Percentiles rank a stretch among this genome's conserved stretches.
These are phyloP conservation scores for Donacobius atricapilla DNA, from an alignment of 2,113 vertebrate genomes.

Conservation along the genomic window DNA sequence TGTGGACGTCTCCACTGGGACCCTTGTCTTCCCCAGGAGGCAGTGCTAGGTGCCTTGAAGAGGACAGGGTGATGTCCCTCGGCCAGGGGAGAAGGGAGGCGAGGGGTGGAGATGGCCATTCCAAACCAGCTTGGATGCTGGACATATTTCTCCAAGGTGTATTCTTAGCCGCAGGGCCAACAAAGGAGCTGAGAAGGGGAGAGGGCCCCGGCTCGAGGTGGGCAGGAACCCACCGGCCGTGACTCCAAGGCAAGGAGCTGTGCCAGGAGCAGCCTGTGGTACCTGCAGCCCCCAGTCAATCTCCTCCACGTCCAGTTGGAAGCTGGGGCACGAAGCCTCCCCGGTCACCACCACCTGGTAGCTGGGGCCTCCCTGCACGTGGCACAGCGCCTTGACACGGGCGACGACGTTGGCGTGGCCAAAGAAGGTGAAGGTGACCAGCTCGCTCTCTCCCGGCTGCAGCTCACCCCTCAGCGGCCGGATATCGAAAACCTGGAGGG, in stretches of 20 bases:
- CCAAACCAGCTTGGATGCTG: not conserved
- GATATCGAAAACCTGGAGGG: conserved; percentile 84
- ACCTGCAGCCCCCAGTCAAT: conserved; percentile 85
- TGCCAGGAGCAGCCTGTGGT: not conserved
- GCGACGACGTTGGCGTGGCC: conserved; percentile 75
- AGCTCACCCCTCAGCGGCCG: conserved; percentile 75
- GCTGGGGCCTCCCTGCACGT: conserved; percentile 68
- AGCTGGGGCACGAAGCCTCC: conserved; percentile 78
- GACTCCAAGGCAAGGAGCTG: not conserved
- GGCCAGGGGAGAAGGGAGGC: not conserved
- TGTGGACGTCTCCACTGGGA: not conserved
- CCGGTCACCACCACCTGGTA: conserved; percentile 79
- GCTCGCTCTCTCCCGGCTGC: conserved; percentile 72
- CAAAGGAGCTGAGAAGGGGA: not conserved
- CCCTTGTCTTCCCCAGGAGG: not conserved
- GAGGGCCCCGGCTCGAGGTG: not conserved
- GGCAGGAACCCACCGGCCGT: not conserved
- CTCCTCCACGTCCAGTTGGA: conserved; percentile 69
- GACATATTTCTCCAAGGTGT: no score
- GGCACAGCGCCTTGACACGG: conserved; percentile 72
- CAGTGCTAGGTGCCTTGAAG: not conserved
- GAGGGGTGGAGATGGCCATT: not conserved
- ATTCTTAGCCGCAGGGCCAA: not conserved
- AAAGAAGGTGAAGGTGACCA: conserved; percentile 78
- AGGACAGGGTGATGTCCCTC: not conserved